Evolutionary conservation across 2,113 vertebrate species (phyloP).

Genomic region (Gambusia affinis): DNA sequence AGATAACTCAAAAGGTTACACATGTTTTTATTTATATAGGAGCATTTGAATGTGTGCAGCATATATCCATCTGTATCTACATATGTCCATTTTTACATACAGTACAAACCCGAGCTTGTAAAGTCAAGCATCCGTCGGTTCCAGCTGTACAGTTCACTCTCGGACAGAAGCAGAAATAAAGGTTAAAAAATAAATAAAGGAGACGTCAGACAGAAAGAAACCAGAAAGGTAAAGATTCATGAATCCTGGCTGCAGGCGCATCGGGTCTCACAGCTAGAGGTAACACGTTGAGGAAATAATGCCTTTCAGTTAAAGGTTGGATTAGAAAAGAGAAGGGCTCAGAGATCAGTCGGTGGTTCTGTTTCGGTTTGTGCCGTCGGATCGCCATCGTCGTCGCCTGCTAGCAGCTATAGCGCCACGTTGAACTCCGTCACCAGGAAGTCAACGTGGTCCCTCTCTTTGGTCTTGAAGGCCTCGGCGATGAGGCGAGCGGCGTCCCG

Average conservation of each 20-base stretch:
- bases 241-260: conserved; percentile 51
- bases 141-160: conserved; percentile 41
- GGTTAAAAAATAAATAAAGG: conserved; percentile 15
- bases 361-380: conserved; percentile 60
- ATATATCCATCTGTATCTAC: conserved; percentile 76
- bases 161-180: conserved; percentile 20
- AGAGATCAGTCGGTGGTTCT: conserved; percentile 38
- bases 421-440: conserved; percentile 98
- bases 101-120: conserved; percentile 56
- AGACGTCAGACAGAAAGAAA: conserved; percentile 19
- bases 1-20: conserved; percentile 25
- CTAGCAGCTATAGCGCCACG: conserved; percentile 85
- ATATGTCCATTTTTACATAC: conserved; percentile 72
- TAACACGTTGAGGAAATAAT: conserved; percentile 55
- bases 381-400: conserved; percentile 21
- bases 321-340: conserved; percentile 29
- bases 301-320: conserved; percentile 3
- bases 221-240: conserved; percentile 24
- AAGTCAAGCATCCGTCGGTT: conserved; percentile 40
- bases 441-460: conserved; percentile 92
- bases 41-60: conserved; percentile 62
- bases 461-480: conserved; percentile 96
- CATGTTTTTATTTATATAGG: conserved; percentile 56
- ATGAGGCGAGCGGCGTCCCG: conserved; percentile 92
- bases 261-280: conserved; percentile 68